These are phyloP conservation scores for Scortum barcoo DNA, from an alignment of 2,113 vertebrate genomes.

Conservation along the genomic window DNA sequence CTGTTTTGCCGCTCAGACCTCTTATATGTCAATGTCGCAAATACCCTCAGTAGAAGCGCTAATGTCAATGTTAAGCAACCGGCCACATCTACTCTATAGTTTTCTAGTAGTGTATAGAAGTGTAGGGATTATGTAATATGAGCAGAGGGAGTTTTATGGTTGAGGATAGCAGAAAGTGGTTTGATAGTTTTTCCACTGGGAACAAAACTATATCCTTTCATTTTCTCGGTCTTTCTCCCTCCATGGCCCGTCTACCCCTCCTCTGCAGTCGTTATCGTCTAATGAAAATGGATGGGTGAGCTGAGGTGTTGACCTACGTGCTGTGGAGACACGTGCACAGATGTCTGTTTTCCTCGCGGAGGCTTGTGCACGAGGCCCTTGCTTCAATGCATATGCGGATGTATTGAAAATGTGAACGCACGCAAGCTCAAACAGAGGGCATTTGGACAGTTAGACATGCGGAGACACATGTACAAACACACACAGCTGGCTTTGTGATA, in stretches of 20 bases:
- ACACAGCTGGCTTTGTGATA: constrained; percentile 1
- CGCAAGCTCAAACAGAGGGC: background rate
- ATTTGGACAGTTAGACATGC: background rate
- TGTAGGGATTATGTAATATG: constrained; percentile 64
- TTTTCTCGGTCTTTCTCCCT: constrained; percentile 41
- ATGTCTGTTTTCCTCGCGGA: constrained; percentile 50
- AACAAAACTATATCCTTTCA: constrained; percentile 58
- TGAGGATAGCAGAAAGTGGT: constrained; percentile 55
- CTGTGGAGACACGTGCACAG: constrained; percentile 39
- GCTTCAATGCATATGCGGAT: constrained; percentile 3
- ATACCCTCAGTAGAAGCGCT: constrained; percentile 9
- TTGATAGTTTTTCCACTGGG: constrained; percentile 65
- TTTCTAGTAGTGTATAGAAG: constrained; percentile 38
- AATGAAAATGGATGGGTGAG: constrained; percentile 75
- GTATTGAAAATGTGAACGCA: constrained; percentile 9
- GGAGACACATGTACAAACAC: constrained; percentile 11
- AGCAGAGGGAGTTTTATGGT: constrained; percentile 59
- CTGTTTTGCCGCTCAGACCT: constrained; percentile 20
- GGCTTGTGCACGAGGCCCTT: background rate
- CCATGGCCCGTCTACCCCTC: constrained; percentile 24
- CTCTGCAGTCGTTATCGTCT: constrained; percentile 62
- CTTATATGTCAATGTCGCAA: constrained; percentile 24
- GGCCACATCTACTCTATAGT: constrained; percentile 26
- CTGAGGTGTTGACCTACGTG: constrained; percentile 69
- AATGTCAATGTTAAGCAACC: constrained; percentile 43